Conservation (phyloP, 2,113 vertebrate genomes). For the Bos indicus region DNA sequence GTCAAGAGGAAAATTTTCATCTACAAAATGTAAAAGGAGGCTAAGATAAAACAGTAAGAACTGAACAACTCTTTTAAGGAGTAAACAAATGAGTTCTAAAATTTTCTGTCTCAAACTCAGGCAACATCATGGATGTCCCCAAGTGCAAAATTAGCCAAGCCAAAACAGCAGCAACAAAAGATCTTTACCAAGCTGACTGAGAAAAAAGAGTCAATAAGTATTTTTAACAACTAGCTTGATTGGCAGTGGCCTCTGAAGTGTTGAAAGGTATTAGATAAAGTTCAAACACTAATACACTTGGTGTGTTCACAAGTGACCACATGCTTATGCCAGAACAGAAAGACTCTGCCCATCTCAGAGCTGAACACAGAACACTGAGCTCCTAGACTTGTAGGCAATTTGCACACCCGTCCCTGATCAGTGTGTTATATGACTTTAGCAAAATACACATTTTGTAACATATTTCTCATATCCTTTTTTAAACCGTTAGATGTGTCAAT, state of each 20-base stretch:
- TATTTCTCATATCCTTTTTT: conserved; percentile 34
- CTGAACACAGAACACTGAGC: conserved; percentile 35
- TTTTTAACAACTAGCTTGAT: conserved; percentile 28
- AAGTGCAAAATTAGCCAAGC: background rate
- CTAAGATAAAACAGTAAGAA: background rate
- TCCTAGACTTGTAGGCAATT: background rate
- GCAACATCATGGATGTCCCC: background rate
- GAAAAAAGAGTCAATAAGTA: background rate
- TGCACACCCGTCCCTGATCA: background rate
- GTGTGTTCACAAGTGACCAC: background rate
- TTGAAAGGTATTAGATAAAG: conserved; percentile 34
- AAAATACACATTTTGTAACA: background rate
- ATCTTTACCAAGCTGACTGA: background rate
- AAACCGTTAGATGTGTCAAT: conserved; percentile 32
- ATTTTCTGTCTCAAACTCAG: background rate
- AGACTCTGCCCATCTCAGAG: background rate
- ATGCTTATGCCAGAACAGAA: background rate
- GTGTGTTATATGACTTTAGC: background rate
- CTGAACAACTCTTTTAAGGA: background rate
- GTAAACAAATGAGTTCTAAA: background rate
- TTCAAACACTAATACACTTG: background rate
- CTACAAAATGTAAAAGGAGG: background rate
- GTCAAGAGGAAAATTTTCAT: background rate
- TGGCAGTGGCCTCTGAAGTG: conserved; percentile 7
- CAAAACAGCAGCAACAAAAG: background rate